Evolutionary conservation across 2,113 vertebrate species (phyloP), one percentile per base, ranked within the genome.

Genomic region (western clawed frog (Xenopus tropicalis)): DNA sequence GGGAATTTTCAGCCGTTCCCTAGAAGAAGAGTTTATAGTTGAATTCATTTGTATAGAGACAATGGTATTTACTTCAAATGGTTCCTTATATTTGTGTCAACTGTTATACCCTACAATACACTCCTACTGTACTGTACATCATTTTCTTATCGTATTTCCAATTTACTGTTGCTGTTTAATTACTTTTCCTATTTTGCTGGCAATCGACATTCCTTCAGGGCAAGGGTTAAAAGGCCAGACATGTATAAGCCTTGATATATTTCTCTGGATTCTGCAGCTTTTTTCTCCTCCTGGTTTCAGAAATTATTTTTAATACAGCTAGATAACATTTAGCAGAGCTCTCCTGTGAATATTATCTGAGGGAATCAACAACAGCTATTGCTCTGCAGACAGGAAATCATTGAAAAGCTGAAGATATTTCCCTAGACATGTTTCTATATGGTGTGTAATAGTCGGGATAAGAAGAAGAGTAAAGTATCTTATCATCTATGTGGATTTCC

Each of bases 371-470:
- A 69, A 76, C 73, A 69, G 66, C 73, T 76, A 69, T 76, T 69
- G 66, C 73, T 69, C 66, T 54, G 58, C 73, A 69, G 73, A 76
- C 73, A 76, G 73, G 63, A 76, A 76, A 76, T 76, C 73, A 76
- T 76, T 76, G 73, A 69, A 76, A 69, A 76, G 66, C 62, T 76
- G 73, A 76, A 69, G 73, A 76, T 76, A 76, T 76, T 76, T 76
- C 73, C 73, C 73, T 29, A 76, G 73, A 69, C 66, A 22, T 76
- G 37, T 76, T 76, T 76, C 73, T 69, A 63, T 69, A 63, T 76
- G 73, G 66, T 63, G 59, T 69, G 66, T 76, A 76, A 76, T 76
- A 76, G 73, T 58, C 66, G 54, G 58, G 66, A 59, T 69, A 76
- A 76, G 73, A 25, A 75, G 57, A 62, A 37, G 25, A 62, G 73